Percentiles rank a stretch among this genome's conserved stretches.
Conservation (phyloP, 2,888 invertebrate species). For the Buathra laborator region DNA sequence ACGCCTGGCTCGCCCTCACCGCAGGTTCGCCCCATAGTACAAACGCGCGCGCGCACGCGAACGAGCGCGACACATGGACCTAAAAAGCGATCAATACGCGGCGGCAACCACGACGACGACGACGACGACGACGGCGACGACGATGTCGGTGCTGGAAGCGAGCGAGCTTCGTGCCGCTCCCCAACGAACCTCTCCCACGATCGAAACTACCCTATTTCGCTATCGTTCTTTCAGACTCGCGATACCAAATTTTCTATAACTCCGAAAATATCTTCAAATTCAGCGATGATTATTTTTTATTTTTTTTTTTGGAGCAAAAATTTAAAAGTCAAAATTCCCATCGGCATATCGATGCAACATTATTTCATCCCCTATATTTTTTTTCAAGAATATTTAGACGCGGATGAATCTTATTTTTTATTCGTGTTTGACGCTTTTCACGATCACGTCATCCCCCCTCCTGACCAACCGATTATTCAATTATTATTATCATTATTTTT, state of each 20-base stretch:
- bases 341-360: no score
- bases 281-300: no score
- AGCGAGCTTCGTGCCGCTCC: slow-evolving; percentile 60
- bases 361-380: no score
- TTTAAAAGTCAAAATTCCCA: no score
- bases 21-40: slow-evolving; percentile 70
- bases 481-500: background rate
- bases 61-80: slow-evolving; percentile 84
- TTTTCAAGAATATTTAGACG: no score
- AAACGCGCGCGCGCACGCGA: slow-evolving; percentile 62
- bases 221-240: background rate
- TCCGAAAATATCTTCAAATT: no score
- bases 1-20: slow-evolving; percentile 74
- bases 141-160: slow-evolving; percentile 46
- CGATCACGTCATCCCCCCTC: background rate
- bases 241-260: no score
- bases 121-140: slow-evolving; percentile 3
- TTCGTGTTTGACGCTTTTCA: no score
- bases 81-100: slow-evolving; percentile 83
- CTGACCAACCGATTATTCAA: background rate
- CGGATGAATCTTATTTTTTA: no score
- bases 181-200: background rate
- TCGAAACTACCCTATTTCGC: background rate
- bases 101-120: slow-evolving; percentile 68
- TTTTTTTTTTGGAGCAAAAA: no score